These are phyloP conservation scores for Ornithorhynchus anatinus DNA, from an alignment of 2,113 vertebrate genomes.

Conservation along the genomic window DNA sequence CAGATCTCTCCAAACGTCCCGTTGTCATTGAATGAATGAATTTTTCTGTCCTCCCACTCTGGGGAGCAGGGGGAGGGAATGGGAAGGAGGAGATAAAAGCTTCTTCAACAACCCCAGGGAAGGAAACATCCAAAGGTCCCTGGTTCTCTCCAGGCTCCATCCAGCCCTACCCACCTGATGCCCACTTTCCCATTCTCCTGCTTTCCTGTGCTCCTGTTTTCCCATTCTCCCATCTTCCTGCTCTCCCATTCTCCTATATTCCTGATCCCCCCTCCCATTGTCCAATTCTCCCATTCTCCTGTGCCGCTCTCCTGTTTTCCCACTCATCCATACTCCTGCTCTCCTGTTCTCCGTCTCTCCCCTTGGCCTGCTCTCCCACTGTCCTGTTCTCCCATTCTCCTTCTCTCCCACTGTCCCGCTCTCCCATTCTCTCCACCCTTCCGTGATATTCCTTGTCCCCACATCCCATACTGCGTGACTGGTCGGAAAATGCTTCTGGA, in stretches of 20 bases:
- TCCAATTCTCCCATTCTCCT: background rate
- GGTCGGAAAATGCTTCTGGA: too few species aligned
- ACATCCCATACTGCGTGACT: background rate
- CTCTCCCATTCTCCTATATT: background rate
- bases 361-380: background rate
- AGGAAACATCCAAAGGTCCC: background rate
- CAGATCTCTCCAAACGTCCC: too few species aligned
- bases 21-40: too few species aligned
- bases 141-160: too few species aligned
- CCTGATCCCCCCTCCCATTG: background rate
- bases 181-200: too few species aligned
- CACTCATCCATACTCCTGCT: too few species aligned
- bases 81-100: background rate
- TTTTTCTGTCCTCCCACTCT: too few species aligned
- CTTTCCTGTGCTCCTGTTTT: too few species aligned
- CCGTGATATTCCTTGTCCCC: background rate
- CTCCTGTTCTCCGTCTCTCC: too few species aligned
- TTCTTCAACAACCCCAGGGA: background rate
- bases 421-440: background rate
- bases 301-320: background rate
- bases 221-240: background rate
- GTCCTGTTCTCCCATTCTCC: background rate
- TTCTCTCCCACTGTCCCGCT: background rate
- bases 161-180: too few species aligned
- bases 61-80: too few species aligned